Evolutionary conservation across 2,888 invertebrate genomes (phyloP).

Genomic region (Heliconius erato): DNA sequence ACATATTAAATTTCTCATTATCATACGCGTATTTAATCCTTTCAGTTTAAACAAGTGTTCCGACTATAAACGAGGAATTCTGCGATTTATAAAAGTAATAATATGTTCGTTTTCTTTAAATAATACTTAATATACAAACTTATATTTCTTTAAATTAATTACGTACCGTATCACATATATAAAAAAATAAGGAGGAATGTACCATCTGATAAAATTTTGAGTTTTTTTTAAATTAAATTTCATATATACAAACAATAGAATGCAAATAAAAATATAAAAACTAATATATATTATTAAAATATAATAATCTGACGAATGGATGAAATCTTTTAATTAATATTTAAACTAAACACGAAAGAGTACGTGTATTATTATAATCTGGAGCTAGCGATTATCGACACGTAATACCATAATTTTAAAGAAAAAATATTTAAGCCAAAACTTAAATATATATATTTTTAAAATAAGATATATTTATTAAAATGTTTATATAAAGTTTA

Average conservation of each 20-base stretch:
- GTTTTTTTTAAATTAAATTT: no score
- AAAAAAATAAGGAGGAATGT: no score
- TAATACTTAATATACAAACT: not conserved
- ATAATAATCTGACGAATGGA: not conserved
- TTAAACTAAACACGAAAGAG: not conserved
- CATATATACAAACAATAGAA: no score
- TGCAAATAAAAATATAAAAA: no score
- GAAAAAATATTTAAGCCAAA: not conserved
- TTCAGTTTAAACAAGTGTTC: constrained; percentile 14
- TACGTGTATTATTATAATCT: not conserved
- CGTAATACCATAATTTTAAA: not conserved
- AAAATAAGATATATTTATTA: not conserved
- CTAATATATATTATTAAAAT: not conserved
- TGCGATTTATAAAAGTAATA: not conserved
- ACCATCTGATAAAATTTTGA: no score
- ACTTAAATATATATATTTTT: not conserved
- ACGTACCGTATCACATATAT: no score
- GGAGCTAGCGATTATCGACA: not conserved
- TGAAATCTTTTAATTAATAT: no score
- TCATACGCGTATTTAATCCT: not conserved
- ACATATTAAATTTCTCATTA: constrained; percentile 4
- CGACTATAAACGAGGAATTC: not conserved
- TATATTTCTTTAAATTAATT: no score
- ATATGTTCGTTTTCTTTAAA: not conserved
- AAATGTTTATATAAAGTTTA: not conserved